These are phyloP conservation scores for Lindbergichthys nudifrons DNA, from an alignment of 2,797 vertebrate genomes.

Conservation along the genomic window DNA sequence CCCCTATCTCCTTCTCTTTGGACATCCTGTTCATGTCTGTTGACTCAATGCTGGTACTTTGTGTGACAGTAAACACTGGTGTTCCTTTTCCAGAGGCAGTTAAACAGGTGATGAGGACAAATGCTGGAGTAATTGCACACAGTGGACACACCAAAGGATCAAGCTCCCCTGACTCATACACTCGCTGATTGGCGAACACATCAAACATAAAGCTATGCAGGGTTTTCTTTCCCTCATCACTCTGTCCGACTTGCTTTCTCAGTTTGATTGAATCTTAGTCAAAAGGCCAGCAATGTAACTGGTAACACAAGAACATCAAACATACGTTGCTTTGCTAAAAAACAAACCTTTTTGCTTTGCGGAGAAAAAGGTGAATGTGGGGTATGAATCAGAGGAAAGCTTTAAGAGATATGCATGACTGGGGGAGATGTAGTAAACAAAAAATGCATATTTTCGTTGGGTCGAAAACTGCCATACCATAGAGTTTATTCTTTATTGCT, in stretches of 20 bases:
- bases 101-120: slow-evolving; percentile 9
- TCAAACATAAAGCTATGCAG: background rate
- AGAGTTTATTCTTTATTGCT: slow-evolving; percentile 1
- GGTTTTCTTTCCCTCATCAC: background rate
- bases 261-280: background rate
- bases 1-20: slow-evolving; percentile 13
- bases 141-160: slow-evolving; percentile 13
- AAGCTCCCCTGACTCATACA: slow-evolving; percentile 8
- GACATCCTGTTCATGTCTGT: slow-evolving; percentile 25
- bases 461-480: background rate
- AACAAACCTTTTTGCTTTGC: background rate
- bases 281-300: background rate
- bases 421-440: no score
- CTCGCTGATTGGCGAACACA: slow-evolving; percentile 6
- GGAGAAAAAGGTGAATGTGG: background rate
- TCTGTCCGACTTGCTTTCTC: background rate
- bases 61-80: slow-evolving; percentile 33
- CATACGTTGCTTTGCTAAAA: background rate
- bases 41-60: slow-evolving; percentile 16
- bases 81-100: slow-evolving; percentile 29
- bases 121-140: slow-evolving; percentile 20
- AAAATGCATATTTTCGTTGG: background rate
- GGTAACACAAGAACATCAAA: background rate
- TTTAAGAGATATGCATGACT: background rate
- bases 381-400: background rate